Percentiles rank a stretch among this genome's conserved stretches.
Conservation (phyloP, 2,888 invertebrate species). For the Cremastobaeus sp. region DNA sequence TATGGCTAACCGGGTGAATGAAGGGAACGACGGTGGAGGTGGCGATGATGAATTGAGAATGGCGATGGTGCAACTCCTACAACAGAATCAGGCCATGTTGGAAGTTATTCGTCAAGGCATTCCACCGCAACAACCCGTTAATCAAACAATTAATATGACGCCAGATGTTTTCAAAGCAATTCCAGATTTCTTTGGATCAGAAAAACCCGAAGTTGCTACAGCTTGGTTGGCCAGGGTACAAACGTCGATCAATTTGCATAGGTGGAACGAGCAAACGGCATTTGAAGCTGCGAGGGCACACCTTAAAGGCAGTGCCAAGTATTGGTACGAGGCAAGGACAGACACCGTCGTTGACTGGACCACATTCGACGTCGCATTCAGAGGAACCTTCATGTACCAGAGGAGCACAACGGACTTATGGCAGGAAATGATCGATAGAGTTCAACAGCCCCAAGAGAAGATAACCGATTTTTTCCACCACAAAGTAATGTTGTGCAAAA, state of each 20-base stretch:
- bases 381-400: neutral
- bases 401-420: neutral
- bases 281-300: neutral
- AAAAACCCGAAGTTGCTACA: neutral
- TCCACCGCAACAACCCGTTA: neutral
- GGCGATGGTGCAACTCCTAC: too few species aligned
- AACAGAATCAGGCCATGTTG: neutral
- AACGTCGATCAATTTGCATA: neutral
- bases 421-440: slow-evolving; percentile 13
- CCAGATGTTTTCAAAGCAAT: neutral
- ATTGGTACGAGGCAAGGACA: neutral
- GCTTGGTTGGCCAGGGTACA: neutral
- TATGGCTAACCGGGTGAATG: too few species aligned
- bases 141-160: neutral
- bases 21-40: too few species aligned
- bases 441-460: slow-evolving; percentile 9
- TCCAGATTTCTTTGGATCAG: neutral
- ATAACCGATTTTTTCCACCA: slow-evolving; percentile 23
- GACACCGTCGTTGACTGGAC: neutral
- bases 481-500: slow-evolving; percentile 9
- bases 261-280: neutral
- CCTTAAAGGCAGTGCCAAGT: neutral
- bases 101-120: neutral
- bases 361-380: neutral
- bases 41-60: too few species aligned